Evolutionary conservation across 2,888 invertebrate genomes (phyloP), one percentile per base, ranked within the genome.

Genomic region (Cryptocheilus praepositus): DNA sequence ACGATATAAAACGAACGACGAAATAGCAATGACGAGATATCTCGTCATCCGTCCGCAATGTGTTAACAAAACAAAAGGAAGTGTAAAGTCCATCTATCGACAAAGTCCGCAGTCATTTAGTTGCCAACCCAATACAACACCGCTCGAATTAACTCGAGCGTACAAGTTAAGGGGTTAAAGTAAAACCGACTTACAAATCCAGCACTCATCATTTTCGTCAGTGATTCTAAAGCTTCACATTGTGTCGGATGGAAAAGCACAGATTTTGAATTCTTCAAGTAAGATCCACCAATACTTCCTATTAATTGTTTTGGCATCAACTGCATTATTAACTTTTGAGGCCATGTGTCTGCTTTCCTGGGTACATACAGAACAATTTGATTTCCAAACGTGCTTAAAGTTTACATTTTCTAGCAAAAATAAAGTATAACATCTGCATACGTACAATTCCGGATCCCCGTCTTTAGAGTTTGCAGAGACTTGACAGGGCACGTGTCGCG

Each of bases 261-360:
- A 28, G 97, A 97, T 89, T 96, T 96, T 22, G 97, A 96, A 89
- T 97, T 97, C 86, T 96, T 96, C 22, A 97, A 91, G 89, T 95
- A 96, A 75, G 94, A 93, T 0, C 96, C 96, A 0, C 96, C 96
- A 79, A 98, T 95, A 88, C 93, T 96, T 74, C 96, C 96, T 79
- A 98, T 95, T 71, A 98, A 90, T 83, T 95, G 94, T 84, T 97
- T 97, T 0, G 98, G 98, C 94, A 98, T 96, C 74, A 98, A 89
- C 89, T 98, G 98, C 96, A 98, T 97, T 57, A 97, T 92, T 45
- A 98, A 89, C 85, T 96, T 97, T 77, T 92, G 92, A 0, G 98
- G 98, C 98, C 98, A 98, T 36, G 95, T 95, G 83, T 96, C 96
- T 0, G 97, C 96, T 89, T 96, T 96, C 66, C 93, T 93, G 81